phyloP scores from a whole-genome alignment of 2,113 vertebrate genomes.

The Eulemur macaco region DNA sequence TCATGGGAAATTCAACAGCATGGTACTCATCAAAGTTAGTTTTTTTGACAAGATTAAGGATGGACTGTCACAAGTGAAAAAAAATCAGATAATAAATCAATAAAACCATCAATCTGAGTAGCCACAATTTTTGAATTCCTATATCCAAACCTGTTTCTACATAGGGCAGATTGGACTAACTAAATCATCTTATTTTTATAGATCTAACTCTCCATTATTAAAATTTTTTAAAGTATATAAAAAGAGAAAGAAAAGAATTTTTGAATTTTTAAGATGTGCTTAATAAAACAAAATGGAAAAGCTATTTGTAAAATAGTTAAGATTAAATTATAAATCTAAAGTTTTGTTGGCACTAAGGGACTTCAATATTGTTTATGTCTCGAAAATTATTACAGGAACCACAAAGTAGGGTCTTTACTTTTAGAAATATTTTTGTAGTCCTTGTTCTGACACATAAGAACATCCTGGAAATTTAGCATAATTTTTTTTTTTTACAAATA shows the following conservation, averaged over 20 bases:
- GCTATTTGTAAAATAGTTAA: background rate
- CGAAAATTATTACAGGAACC: background rate
- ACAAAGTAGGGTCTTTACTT: background rate
- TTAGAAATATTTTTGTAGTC: background rate
- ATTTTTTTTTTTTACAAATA: background rate
- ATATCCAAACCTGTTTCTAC: background rate
- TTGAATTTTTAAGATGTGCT: background rate
- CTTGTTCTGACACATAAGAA: background rate
- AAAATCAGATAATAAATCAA: background rate
- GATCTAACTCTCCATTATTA: background rate
- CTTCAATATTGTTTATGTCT: background rate
- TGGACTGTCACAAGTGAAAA: background rate
- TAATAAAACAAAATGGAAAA: background rate
- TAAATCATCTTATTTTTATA: background rate
- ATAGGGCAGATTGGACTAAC: background rate
- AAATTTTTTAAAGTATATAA: background rate
- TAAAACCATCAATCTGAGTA: background rate
- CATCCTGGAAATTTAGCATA: background rate
- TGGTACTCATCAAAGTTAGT: background rate
- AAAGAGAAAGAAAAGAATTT: background rate
- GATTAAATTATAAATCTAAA: background rate
- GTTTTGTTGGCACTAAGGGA: background rate
- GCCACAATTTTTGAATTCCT: background rate
- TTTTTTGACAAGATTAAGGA: background rate
- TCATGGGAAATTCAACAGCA: background rate